Evolutionary conservation across 1,140 invertebrate genomes (phyloP).

Genomic region (Daktulosphaira vitifoliae): DNA sequence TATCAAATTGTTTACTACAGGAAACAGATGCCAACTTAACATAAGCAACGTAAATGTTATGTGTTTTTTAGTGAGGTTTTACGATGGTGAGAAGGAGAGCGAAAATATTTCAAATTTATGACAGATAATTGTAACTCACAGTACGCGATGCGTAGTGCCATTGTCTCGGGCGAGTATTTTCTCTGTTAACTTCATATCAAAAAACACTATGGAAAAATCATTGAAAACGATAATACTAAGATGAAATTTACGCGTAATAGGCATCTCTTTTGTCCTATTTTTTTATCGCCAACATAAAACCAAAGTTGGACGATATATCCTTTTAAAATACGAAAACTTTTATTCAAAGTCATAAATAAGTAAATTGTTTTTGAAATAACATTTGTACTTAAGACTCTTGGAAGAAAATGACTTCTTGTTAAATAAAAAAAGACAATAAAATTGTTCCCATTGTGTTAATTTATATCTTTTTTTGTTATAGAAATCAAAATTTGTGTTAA

Average conservation of each 20-base stretch:
- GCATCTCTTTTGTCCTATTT: too few species aligned
- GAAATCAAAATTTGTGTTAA: too few species aligned
- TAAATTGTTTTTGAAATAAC: too few species aligned
- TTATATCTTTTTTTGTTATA: too few species aligned
- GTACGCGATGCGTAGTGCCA: not conserved
- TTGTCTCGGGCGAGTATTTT: conserved; percentile 16
- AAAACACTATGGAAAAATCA: not conserved
- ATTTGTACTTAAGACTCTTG: too few species aligned
- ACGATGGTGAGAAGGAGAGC: not conserved
- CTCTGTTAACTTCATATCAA: not conserved
- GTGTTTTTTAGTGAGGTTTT: conserved; percentile 28
- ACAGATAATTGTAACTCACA: conserved; percentile 19
- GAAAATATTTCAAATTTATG: conserved; percentile 18
- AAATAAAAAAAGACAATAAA: too few species aligned
- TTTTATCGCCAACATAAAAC: not conserved
- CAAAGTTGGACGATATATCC: too few species aligned
- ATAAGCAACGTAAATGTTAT: conserved; percentile 15
- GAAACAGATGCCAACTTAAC: conserved; percentile 23
- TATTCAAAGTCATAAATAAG: too few species aligned
- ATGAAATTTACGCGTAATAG: not conserved
- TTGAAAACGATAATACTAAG: conserved; percentile 12
- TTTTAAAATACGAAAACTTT: too few species aligned
- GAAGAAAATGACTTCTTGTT: too few species aligned
- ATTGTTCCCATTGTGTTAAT: too few species aligned
- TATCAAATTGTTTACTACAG: too few species aligned